Evolutionary conservation across 2,113 vertebrate genomes (phyloP), one percentile per base, ranked within the genome.

Genomic region (Tachysurus fulvidraco): DNA sequence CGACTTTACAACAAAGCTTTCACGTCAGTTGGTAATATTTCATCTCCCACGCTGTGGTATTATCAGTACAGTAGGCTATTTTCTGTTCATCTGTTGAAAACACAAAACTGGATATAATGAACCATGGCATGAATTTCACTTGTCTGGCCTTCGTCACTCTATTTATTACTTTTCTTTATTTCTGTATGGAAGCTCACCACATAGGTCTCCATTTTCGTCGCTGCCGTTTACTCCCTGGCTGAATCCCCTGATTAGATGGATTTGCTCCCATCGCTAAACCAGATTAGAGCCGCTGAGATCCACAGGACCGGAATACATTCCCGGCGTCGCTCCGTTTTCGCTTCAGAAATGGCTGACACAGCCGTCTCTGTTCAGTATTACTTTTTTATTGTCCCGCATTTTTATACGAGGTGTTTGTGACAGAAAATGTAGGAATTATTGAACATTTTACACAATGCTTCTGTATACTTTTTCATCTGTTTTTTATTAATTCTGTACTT

Each of bases 211-310:
- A 46, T 46, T 67, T 83, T 36, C 21, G 23, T 71, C 30, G 3
- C 78, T 60, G 65, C 5, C 23, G 6, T 67, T 81, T 71, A 80
- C 62, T 12, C 16, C 44, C 64, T 64, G 25, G 55, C 82, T 59
- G 30, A 50, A 54, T n/a, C 76, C 57, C 84, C 83, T 86, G 81
- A 90, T 91, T 81, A 90, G 88, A 84, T 91, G 88, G 89, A 93
- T 93, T 88, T 91, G 44, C 81, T 85, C 88, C 89, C 60, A 83
- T 79, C 88, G 85, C 90, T 89, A 89, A 92, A 92, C 84, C 71
- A 65, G 91, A 93, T 91, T 91, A 92, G 77, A 86, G 84, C 73
- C 74, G 84, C 80, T 90, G 88, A 91, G 90, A 86, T 88, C 65
- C 67, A 54, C 19, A 80, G 86, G 71, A 60, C 65, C 21, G 57